Percentiles rank a stretch among this genome's conserved stretches.
These are phyloP conservation scores for Euzophera pinguis DNA, from an alignment of 2,888 invertebrate species.

Conservation along the genomic window DNA sequence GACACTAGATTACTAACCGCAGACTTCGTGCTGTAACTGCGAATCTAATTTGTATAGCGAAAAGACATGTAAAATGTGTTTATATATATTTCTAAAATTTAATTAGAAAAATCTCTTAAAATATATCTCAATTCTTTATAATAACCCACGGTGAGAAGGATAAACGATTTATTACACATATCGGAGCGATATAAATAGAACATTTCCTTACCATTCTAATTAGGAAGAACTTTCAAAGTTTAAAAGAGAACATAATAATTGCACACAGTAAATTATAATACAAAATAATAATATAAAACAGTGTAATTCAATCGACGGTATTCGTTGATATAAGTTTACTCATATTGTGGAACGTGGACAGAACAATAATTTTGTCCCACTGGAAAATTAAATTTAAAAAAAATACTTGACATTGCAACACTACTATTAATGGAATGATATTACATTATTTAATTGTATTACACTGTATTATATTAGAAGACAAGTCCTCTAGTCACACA, in stretches of 20 bases:
- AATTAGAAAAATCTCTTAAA: conserved; percentile 76
- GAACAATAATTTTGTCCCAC: not conserved
- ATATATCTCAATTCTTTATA: conserved; percentile 70
- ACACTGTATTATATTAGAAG: conserved; percentile 11
- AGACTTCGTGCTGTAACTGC: not conserved
- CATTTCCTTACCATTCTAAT: conserved; percentile 62
- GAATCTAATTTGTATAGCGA: conserved; percentile 61
- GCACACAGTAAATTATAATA: conserved; percentile 65
- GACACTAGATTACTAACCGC: conserved; percentile 35
- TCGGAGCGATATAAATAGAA: conserved; percentile 69
- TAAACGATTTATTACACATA: conserved; percentile 54
- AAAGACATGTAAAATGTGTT: conserved; percentile 70
- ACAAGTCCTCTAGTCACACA: conserved; percentile 10
- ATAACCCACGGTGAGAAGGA: conserved; percentile 46
- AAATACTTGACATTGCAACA: not conserved
- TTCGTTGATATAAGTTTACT: not conserved
- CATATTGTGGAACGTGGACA: not conserved
- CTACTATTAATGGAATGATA: conserved; percentile 8
- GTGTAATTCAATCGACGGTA: conserved; percentile 22
- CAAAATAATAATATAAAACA: conserved; percentile 36
- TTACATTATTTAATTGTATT: conserved; percentile 8
- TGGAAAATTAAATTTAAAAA: conserved; percentile 7
- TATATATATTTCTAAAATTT: conserved; percentile 59
- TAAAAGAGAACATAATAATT: conserved; percentile 69
- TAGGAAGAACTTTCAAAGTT: conserved; percentile 71